phyloP scores from a whole-genome alignment of 2,888 invertebrate species.

The Chrysolina americana region DNA sequence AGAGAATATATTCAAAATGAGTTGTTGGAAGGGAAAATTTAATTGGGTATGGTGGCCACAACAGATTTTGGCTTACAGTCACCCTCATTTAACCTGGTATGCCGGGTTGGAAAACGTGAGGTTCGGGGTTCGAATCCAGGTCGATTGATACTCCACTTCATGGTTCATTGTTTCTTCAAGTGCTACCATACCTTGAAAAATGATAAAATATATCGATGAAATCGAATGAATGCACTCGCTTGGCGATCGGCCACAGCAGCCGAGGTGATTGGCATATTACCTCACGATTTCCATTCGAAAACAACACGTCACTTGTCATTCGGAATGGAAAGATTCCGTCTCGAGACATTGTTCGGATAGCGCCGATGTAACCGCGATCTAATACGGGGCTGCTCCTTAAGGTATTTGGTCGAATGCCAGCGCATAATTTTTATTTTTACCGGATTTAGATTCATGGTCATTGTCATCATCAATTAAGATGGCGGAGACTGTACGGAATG shows the following conservation, averaged over 20 bases:
- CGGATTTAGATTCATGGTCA: conserved; percentile 24
- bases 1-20: too few relatives aligned
- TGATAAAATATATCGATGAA: background rate
- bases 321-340: conserved; percentile 13
- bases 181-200: too few relatives aligned
- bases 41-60: too few relatives aligned
- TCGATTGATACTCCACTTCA: too few relatives aligned
- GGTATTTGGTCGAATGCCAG: conserved; percentile 21
- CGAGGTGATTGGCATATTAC: conserved; percentile 11
- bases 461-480: conserved; percentile 20
- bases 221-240: background rate
- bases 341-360: conserved; percentile 11
- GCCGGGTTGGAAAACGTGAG: too few relatives aligned
- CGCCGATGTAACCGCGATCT: background rate
- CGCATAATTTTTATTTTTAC: conserved; percentile 21
- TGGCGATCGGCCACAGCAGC: background rate
- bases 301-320: conserved; percentile 9
- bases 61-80: too few relatives aligned
- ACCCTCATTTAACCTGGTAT: too few relatives aligned
- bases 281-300: background rate
- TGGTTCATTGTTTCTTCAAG: too few relatives aligned
- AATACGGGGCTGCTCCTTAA: conserved; percentile 5
- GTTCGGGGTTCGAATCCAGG: too few relatives aligned
- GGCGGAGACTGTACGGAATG: conserved; percentile 20
- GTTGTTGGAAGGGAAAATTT: too few relatives aligned